These are phyloP conservation scores for Mormyrus hasselquistii DNA, from an alignment of 2,797 vertebrate species.

Conservation along the genomic window DNA sequence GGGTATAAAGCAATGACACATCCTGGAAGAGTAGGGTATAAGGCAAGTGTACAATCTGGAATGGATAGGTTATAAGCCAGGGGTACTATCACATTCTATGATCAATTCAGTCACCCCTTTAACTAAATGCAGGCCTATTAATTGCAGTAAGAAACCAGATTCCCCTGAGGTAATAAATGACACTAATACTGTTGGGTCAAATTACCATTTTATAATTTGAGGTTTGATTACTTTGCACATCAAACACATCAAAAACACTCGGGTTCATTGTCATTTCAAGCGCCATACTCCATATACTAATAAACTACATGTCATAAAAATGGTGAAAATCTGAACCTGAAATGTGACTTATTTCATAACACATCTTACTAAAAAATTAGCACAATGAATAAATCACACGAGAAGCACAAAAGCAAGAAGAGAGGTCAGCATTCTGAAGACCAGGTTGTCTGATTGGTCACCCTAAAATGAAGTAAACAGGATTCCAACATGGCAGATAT, in stretches of 20 bases:
- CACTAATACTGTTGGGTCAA: neutral
- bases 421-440: neutral
- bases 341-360: neutral
- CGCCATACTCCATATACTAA: neutral
- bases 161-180: neutral
- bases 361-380: neutral
- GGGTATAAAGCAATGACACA: neutral
- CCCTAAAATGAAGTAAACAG: neutral
- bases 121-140: neutral
- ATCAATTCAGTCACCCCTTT: neutral
- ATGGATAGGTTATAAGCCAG: neutral
- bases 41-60: neutral
- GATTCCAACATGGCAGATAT: neutral
- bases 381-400: neutral
- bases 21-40: neutral
- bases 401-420: neutral
- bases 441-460: neutral
- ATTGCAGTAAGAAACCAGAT: neutral
- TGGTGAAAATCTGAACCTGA: neutral
- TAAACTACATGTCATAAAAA: neutral
- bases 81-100: neutral
- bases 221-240: neutral
- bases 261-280: neutral
- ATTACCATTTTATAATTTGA: conserved; percentile 4
- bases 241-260: neutral